Evolutionary conservation across 2,797 vertebrate genomes (phyloP), one percentile per base, ranked within the genome.

Genomic region (Aratinga solstitialis): DNA sequence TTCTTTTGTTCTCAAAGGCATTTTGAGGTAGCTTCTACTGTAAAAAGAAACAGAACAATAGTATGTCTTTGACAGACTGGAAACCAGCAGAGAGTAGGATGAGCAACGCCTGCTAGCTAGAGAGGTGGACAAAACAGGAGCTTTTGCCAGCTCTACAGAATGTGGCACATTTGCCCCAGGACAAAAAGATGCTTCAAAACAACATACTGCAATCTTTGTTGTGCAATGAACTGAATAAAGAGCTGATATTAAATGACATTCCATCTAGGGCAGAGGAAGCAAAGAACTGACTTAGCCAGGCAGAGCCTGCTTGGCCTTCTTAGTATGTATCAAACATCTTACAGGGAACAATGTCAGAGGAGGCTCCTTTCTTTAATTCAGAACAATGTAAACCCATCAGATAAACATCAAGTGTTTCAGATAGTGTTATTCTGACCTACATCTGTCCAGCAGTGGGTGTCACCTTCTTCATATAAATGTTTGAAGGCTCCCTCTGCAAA

Each of bases 211-310:
- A 85, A 80, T 96, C 78, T 89, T 50, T 85, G 91, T 34, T 93
- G 96, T 89, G 96, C 96, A 85, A 3, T 93, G 96, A 95, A 94
- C 93, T 72, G 88, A 83, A 89, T 16, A 47, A 27, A 87, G 75
- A 91, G 43, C 53, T 96, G 93, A 94, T 95, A 32, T 15, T 62
- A 84, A 93, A 92, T 85, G 95, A 93, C 94, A 95, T 90, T 93
- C 68, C 68, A 83, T 72, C 86, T 80, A 73, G 24, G 89, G 86
- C 75, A 72, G 20, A 58, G 89, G 61, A 76, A 71, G 74, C 58
- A 40, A 69, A 91, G 56, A 67, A 54, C 43, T 77, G 75, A 62
- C 65, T 90, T 54, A 65, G 29, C 19, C 80, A 59, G 53, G 61
- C 84, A 87, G 45, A 7, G 34, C 6, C 76, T 1, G 20, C 80